Base-by-base conservation (phyloP, 2,113 vertebrate species). In the Rhea pennata region DNA sequence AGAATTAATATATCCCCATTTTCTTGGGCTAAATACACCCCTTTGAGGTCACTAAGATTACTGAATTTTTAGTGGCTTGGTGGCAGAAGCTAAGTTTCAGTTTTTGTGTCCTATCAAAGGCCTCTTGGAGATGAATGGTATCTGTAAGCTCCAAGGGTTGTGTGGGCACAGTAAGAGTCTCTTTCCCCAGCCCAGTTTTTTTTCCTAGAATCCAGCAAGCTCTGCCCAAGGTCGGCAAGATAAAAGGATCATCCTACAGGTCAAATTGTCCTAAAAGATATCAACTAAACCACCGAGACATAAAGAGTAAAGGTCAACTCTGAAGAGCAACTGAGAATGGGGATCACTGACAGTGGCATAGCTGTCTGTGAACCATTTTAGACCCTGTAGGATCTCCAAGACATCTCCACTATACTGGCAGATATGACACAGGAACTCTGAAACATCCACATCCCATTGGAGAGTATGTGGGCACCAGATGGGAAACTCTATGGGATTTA, bases 361-460 rank as follows among this genome's bases (percentile, higher is more conserved):
- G 7, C 9, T 33, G 10, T 66, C 21, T 19, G 15, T 36, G 40
- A 29, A 7, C 15, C 6, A 7, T 46, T 84, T 87, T 31, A 69
- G 23, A 42, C 76, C 24, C 4, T 14, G 3, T 5, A 50, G 4
- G 9, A 0, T 21, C 48, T 33, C 31, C 5, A 48, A 58, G 21
- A 23, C 2, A 15, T 6, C 16, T 53, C 53, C 48, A 5, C 15
- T 66, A 26, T 80, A 13, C 36, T 67, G 39, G 29, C 1, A 4
- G 33, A 11, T 26, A 29, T n/a, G 39, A 67, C 20, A 36, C 1
- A n/a, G 12, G 27, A 69, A 61, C 84, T 44, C 6, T 62, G 27
- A 4, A 27, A 13, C 21, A 39, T 4, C 0, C 6, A 5, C 0
- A 1, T 82, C 20, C 65, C 1, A 0, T 0, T 53, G 61, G 9